Percentiles rank a stretch among this genome's conserved stretches.
These are phyloP conservation scores for Pogoniulus pusillus DNA, from an alignment of 2,797 vertebrate genomes.

Conservation along the genomic window DNA sequence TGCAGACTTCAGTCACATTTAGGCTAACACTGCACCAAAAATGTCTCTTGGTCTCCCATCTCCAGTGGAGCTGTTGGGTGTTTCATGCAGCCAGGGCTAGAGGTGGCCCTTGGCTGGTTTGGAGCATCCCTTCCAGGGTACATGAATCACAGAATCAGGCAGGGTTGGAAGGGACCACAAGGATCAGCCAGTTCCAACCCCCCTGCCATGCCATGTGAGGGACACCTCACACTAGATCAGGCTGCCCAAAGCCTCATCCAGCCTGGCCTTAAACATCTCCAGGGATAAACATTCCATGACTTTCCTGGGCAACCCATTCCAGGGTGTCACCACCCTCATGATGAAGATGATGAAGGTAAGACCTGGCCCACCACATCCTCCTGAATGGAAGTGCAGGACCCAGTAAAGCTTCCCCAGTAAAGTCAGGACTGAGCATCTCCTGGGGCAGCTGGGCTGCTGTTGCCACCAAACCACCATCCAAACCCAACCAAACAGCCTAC, in stretches of 20 bases:
- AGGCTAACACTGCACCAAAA: neutral
- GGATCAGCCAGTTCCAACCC: too few relatives aligned
- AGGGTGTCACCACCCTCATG: too few relatives aligned
- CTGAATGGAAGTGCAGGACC: neutral
- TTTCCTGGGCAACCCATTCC: too few relatives aligned
- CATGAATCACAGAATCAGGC: neutral
- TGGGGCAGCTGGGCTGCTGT: neutral
- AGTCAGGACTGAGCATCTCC: neutral
- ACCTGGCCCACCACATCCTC: neutral
- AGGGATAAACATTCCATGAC: too few relatives aligned
- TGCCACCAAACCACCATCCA: neutral
- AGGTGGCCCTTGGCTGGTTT: neutral
- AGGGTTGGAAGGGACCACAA: too few relatives aligned
- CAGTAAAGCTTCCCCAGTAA: neutral
- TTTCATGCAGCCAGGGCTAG: too few relatives aligned
- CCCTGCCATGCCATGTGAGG: too few relatives aligned
- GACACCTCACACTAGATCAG: too few relatives aligned
- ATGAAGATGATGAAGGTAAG: too few relatives aligned
- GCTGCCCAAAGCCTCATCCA: too few relatives aligned
- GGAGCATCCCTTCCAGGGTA: fast-evolving
- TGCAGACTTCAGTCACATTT: neutral
- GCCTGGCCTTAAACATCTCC: too few relatives aligned
- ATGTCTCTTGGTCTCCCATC: fast-evolving
- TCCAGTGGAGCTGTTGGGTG: neutral
- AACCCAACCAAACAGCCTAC: neutral